These are phyloP conservation scores for Gila orcuttii DNA, from an alignment of 2,113 vertebrate species.

Conservation along the genomic window DNA sequence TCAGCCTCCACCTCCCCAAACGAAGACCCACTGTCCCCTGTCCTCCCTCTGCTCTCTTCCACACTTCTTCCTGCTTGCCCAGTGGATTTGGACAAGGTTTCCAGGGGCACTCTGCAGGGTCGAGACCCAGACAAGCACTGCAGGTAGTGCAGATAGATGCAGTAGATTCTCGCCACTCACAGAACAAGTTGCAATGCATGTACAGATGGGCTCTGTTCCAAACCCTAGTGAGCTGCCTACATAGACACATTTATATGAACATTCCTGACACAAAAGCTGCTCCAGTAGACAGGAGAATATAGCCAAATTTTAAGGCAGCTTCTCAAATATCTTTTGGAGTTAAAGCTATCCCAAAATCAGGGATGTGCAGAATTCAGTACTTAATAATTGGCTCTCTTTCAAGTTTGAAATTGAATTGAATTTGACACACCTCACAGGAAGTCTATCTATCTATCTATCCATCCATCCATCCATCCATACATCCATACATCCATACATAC, in stretches of 20 bases:
- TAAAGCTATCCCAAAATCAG: background rate
- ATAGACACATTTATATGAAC: background rate
- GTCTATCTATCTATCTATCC: background rate
- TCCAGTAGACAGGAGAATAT: background rate
- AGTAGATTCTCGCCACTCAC: slow-evolving; percentile 51
- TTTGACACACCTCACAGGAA: too few relatives aligned
- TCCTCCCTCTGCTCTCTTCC: slow-evolving; percentile 68
- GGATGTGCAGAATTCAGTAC: too few relatives aligned
- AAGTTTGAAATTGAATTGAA: too few relatives aligned
- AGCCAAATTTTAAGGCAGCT: background rate
- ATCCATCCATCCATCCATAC: background rate
- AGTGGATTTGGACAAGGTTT: slow-evolving; percentile 76
- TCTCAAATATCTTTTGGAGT: background rate
- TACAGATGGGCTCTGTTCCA: background rate
- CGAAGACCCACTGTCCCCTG: slow-evolving; percentile 78
- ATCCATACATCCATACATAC: too few relatives aligned
- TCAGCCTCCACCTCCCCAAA: slow-evolving; percentile 71
- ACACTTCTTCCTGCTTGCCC: slow-evolving; percentile 74
- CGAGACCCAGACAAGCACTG: slow-evolving; percentile 73
- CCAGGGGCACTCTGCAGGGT: slow-evolving; percentile 67
- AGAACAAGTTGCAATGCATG: slow-evolving; percentile 22
- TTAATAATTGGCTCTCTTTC: too few relatives aligned
- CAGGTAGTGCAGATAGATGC: slow-evolving; percentile 77
- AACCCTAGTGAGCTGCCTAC: background rate
- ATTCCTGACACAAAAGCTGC: background rate